phyloP scores from a whole-genome alignment of 2,888 invertebrate species.

The Agrochola macilenta region DNA sequence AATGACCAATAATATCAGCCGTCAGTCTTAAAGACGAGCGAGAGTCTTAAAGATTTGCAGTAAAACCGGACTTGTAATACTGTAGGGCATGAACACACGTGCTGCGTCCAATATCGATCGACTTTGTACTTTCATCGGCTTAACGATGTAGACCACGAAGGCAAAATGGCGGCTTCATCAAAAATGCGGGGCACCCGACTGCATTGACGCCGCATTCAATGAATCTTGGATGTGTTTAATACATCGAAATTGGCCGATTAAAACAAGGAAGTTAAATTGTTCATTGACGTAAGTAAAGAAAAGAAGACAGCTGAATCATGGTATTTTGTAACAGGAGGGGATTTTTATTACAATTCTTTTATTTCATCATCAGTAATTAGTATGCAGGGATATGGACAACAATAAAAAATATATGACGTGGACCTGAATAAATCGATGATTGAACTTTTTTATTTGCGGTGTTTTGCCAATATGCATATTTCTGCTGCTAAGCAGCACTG shows the following conservation, averaged over 20 bases:
- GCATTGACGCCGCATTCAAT: conserved; percentile 47
- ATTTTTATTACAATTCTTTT: conserved; percentile 26
- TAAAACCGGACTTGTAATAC: conserved; percentile 46
- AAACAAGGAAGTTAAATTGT: conserved; percentile 51
- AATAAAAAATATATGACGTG: conserved; percentile 38
- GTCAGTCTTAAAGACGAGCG: conserved; percentile 2
- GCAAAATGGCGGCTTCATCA: conserved; percentile 48
- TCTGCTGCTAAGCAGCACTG: too few relatives aligned
- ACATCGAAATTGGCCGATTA: conserved; percentile 47
- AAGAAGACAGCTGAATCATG: conserved; percentile 32
- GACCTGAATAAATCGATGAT: conserved; percentile 16
- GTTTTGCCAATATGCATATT: too few relatives aligned
- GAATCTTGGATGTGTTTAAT: conserved; percentile 43
- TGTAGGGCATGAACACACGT: conserved; percentile 47
- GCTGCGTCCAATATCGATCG: conserved; percentile 49
- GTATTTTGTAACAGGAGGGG: conserved; percentile 30
- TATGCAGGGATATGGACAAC: conserved; percentile 49
- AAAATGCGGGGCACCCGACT: conserved; percentile 50
- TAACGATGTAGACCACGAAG: conserved; percentile 44
- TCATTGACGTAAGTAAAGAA: conserved; percentile 31
- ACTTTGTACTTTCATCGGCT: conserved; percentile 55
- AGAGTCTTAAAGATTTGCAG: too few relatives aligned
- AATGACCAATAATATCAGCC: conserved; percentile 24
- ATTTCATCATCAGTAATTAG: conserved; percentile 34
- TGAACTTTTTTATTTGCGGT: conserved; percentile 5